Evolutionary conservation across 2,113 vertebrate species (phyloP).

Genomic region (Sebastes fasciatus): DNA sequence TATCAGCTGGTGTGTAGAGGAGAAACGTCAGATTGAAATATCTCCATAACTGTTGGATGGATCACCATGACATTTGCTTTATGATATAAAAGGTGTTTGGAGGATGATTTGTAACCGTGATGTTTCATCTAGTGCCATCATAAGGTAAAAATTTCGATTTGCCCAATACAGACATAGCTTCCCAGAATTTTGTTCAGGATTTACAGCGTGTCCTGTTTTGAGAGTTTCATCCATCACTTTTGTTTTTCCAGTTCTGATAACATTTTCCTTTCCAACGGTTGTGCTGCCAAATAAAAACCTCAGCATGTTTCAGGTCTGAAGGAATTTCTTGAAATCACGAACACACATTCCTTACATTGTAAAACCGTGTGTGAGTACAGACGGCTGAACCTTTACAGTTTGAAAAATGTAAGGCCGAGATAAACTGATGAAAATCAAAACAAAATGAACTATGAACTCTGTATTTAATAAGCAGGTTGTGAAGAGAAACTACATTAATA

Average conservation of each 20-base stretch:
- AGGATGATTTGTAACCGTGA: too few relatives aligned
- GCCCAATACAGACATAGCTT: background rate
- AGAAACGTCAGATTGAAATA: background rate
- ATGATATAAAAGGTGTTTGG: too few relatives aligned
- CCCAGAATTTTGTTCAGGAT: background rate
- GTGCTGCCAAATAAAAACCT: background rate
- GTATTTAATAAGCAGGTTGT: background rate
- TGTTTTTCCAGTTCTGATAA: background rate
- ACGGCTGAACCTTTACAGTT: background rate
- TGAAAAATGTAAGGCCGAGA: background rate
- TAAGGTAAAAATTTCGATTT: too few relatives aligned
- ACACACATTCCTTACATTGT: background rate
- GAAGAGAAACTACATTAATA: background rate
- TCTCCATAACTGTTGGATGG: too few relatives aligned
- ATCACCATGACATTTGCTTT: too few relatives aligned
- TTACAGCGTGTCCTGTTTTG: background rate
- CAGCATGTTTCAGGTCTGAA: background rate
- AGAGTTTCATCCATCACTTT: background rate
- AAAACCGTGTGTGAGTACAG: background rate
- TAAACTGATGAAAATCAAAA: background rate
- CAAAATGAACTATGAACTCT: background rate
- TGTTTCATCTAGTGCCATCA: too few relatives aligned
- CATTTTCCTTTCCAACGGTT: slow-evolving; percentile 1
- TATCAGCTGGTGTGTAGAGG: background rate
- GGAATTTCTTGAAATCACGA: background rate